A percentile compares a stretch with the other conserved stretches of the same genome.
Conservation (phyloP, 2,888 invertebrate genomes). For the Cordilura impudica region DNA sequence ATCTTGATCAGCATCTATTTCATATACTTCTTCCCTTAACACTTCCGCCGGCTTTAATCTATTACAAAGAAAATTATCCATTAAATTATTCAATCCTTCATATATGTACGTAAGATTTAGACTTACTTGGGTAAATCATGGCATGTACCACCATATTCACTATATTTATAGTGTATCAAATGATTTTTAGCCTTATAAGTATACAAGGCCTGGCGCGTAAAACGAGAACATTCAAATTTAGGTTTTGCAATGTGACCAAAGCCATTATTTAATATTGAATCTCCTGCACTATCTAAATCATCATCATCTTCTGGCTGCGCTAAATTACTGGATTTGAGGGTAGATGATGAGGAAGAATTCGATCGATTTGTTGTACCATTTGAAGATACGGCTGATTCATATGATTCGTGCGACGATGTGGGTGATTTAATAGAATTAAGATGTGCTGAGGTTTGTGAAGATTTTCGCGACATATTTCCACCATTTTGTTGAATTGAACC, state of each 20-base stretch:
- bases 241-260: constrained; percentile 45
- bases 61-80: neutral
- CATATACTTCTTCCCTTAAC: constrained; percentile 90
- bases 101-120: neutral
- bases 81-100: neutral
- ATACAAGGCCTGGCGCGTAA: constrained; percentile 82
- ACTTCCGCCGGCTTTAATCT: constrained; percentile 80
- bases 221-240: constrained; percentile 78
- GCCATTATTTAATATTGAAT: constrained; percentile 50
- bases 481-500: constrained; percentile 63
- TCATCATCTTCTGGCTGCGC: constrained; percentile 74
- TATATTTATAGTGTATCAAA: constrained; percentile 94
- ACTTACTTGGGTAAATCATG: constrained; percentile 89
- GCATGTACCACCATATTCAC: constrained; percentile 91
- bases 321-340: constrained; percentile 71
- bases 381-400: constrained; percentile 72
- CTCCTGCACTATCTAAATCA: constrained; percentile 65
- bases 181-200: constrained; percentile 93
- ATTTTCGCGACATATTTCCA: constrained; percentile 70
- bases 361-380: constrained; percentile 59
- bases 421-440: constrained; percentile 64
- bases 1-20: constrained; percentile 92
- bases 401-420: constrained; percentile 72
- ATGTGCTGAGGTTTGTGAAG: constrained; percentile 70
- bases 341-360: constrained; percentile 70